Evolutionary conservation across 2,113 vertebrate species (phyloP).

Genomic region (Chaetops frenatus): DNA sequence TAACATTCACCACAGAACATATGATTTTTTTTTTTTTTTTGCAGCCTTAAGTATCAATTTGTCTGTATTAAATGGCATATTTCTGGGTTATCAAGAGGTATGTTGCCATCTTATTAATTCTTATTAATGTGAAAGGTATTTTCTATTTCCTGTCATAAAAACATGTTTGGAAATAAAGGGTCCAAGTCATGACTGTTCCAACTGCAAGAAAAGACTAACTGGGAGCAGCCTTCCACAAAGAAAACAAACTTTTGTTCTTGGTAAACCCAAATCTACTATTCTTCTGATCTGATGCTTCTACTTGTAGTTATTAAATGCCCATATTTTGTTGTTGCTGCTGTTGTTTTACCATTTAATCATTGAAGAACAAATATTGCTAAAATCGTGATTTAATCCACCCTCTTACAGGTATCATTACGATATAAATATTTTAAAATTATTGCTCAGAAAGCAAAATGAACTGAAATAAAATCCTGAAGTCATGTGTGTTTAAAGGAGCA

Average conservation of each 20-base stretch:
- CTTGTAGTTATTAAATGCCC: not conserved
- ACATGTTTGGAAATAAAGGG: fast-evolving
- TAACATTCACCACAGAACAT: too few relatives aligned
- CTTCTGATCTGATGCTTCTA: not conserved
- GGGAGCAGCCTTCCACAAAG: not conserved
- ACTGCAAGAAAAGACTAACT: not conserved
- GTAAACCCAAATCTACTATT: not conserved
- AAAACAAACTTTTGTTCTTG: not conserved
- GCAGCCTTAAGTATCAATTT: not conserved
- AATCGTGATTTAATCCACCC: not conserved
- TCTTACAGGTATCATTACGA: not conserved
- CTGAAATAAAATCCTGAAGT: not conserved
- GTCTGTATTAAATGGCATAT: not conserved
- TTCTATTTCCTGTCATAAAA: not conserved
- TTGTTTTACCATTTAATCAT: not conserved
- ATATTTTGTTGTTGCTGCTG: not conserved
- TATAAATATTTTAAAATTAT: not conserved
- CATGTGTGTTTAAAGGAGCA: not conserved
- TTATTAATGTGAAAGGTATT: not conserved
- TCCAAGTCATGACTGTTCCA: not conserved
- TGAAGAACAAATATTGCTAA: not conserved
- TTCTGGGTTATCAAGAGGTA: not conserved
- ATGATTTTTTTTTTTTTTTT: too few relatives aligned
- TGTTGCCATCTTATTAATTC: not conserved
- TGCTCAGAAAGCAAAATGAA: not conserved